A percentile compares a stretch with the other conserved stretches of the same genome.
These are phyloP conservation scores for Antheraea mylitta DNA, from an alignment of 1,140 invertebrate species.

Conservation along the genomic window DNA sequence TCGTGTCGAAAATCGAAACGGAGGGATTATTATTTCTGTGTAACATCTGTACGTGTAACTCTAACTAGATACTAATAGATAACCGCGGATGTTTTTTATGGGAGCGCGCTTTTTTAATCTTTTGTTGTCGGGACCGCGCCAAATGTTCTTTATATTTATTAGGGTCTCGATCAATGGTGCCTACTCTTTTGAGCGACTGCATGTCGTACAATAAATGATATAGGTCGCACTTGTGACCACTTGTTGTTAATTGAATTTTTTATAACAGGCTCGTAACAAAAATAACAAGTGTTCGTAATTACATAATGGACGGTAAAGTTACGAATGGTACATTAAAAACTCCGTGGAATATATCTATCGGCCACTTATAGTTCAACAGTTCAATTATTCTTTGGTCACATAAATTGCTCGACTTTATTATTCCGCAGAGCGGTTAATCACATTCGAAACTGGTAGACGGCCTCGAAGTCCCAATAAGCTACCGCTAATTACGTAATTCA, in stretches of 20 bases:
- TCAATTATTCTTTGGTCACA: conserved; percentile 4
- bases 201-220: conserved; percentile 50
- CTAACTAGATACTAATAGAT: conserved; percentile 78
- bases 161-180: conserved; percentile 28
- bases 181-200: background rate
- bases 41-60: conserved; percentile 75
- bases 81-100: conserved; percentile 77
- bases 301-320: conserved; percentile 17
- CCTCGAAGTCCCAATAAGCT: conserved; percentile 54
- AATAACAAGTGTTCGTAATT: conserved; percentile 31
- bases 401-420: conserved; percentile 28
- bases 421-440: conserved; percentile 45
- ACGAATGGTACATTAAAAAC: conserved; percentile 1
- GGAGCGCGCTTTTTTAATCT: conserved; percentile 61
- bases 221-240: conserved; percentile 60
- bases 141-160: conserved; percentile 71
- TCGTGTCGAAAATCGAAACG: conserved; percentile 6
- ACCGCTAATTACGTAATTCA: conserved; percentile 73
- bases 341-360: background rate
- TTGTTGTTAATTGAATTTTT: conserved; percentile 71
- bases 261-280: conserved; percentile 31
- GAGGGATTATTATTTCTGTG: conserved; percentile 23
- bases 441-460: conserved; percentile 49
- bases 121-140: conserved; percentile 58
- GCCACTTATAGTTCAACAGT: background rate